Percentiles rank a stretch among this genome's conserved stretches.
phyloP scores from a whole-genome alignment of 2,797 vertebrate species.

The Allobates femoralis region DNA sequence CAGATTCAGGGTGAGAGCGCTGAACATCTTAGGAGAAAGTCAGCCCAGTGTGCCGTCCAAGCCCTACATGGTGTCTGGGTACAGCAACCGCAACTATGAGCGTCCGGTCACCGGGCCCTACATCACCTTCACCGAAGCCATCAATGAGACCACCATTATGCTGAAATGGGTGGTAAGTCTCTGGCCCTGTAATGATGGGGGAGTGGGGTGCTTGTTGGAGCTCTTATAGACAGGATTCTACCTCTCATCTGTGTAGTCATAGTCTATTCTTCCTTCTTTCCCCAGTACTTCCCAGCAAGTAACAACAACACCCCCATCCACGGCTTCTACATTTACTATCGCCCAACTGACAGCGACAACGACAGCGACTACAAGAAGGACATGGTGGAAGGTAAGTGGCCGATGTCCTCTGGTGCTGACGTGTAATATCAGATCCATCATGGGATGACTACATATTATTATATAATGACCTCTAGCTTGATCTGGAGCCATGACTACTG shows the following conservation, averaged over 20 bases:
- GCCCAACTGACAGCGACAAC: slow-evolving; percentile 97
- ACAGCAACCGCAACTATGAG: slow-evolving; percentile 82
- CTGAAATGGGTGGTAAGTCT: slow-evolving; percentile 95
- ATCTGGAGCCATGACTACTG: too few relatives aligned
- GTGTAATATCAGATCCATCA: background rate
- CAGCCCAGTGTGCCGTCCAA: slow-evolving; percentile 91
- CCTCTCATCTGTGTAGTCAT: background rate
- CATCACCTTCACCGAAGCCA: slow-evolving; percentile 97
- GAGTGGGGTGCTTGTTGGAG: background rate
- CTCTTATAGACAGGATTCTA: background rate
- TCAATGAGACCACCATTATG: slow-evolving; percentile 96
- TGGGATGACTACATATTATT: too few relatives aligned
- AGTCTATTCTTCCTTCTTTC: slow-evolving; percentile 30
- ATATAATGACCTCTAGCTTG: too few relatives aligned
- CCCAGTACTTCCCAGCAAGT: slow-evolving; percentile 87
- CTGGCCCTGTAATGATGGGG: background rate
- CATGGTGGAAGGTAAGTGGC: slow-evolving; percentile 88
- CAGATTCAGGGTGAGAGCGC: slow-evolving; percentile 93
- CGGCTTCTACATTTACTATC: slow-evolving; percentile 97
- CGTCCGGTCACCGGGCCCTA: slow-evolving; percentile 93
- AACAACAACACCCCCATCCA: slow-evolving; percentile 98
- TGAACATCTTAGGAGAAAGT: slow-evolving; percentile 94
- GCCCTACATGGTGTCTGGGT: slow-evolving; percentile 90
- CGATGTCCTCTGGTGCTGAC: background rate
- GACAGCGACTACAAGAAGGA: slow-evolving; percentile 98